Evolutionary conservation across 1,140 invertebrate species (phyloP).

Genomic region (Plutomurus gul): DNA sequence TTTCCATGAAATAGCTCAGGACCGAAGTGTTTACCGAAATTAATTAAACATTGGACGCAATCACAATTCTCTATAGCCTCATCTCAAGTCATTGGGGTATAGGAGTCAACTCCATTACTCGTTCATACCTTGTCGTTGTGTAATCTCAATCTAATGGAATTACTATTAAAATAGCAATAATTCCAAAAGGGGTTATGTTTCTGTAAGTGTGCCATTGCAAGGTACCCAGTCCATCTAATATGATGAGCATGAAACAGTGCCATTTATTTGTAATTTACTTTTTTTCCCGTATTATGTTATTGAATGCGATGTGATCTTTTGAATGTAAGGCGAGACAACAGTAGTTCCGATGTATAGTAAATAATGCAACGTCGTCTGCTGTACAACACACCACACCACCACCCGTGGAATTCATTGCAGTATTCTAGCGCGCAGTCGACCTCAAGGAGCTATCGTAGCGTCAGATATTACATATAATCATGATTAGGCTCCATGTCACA

Average conservation of each 20-base stretch:
- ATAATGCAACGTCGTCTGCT: too few species aligned
- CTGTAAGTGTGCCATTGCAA: too few species aligned
- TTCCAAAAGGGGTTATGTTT: not conserved
- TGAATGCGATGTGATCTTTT: too few species aligned
- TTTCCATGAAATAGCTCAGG: not conserved
- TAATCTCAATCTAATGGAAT: not conserved
- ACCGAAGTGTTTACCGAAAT: not conserved
- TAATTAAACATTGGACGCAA: slow-evolving; percentile 8
- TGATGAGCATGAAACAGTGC: not conserved
- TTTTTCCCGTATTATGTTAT: too few species aligned
- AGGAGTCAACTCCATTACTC: too few species aligned
- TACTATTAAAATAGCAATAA: not conserved
- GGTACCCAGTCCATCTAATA: too few species aligned
- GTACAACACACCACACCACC: not conserved
- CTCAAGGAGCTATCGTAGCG: too few species aligned
- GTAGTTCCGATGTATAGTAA: too few species aligned
- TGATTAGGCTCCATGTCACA: slow-evolving; percentile 5
- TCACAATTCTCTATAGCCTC: not conserved
- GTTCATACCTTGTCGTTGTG: not conserved
- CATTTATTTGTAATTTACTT: too few species aligned
- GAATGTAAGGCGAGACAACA: too few species aligned
- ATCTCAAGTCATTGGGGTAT: too few species aligned
- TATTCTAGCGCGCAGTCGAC: not conserved
- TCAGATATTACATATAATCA: not conserved
- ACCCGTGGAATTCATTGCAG: not conserved